These are phyloP conservation scores for Periophthalmus magnuspinnatus DNA, from an alignment of 2,797 vertebrate genomes.

Conservation along the genomic window DNA sequence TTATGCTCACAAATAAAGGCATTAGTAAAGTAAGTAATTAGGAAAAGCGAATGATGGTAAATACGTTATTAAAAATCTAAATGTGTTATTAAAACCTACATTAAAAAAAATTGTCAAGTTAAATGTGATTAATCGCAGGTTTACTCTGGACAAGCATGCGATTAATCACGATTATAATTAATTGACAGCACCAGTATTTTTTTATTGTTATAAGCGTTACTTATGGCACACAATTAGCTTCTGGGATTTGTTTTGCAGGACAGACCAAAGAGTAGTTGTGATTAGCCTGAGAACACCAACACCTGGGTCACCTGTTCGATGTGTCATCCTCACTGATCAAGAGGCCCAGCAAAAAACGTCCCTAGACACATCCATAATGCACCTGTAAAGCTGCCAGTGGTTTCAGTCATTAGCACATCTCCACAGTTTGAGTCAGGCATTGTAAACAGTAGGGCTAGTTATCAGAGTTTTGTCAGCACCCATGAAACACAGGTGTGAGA, in stretches of 20 bases:
- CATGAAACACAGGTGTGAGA: neutral
- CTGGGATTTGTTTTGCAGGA: neutral
- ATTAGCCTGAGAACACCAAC: slow-evolving; percentile 18
- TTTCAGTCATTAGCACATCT: slow-evolving; percentile 10
- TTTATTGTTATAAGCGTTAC: no score
- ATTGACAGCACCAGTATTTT: no score
- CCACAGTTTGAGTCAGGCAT: slow-evolving; percentile 12
- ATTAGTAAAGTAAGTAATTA: no score
- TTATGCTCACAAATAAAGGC: no score
- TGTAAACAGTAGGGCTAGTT: neutral
- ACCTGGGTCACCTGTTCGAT: slow-evolving; percentile 8
- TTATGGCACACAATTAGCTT: neutral
- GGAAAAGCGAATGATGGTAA: no score
- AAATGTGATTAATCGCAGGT: no score
- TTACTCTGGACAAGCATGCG: no score
- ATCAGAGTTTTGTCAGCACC: slow-evolving; percentile 36
- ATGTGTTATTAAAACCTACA: no score
- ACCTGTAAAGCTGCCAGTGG: neutral
- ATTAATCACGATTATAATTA: no score
- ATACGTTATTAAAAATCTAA: no score
- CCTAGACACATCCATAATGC: neutral
- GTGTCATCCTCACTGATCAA: slow-evolving; percentile 30
- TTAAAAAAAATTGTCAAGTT: no score
- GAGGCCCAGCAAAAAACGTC: neutral
- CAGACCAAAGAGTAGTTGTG: neutral